Conservation (phyloP, 2,888 invertebrate species). For the Nomada lathburiana region DNA sequence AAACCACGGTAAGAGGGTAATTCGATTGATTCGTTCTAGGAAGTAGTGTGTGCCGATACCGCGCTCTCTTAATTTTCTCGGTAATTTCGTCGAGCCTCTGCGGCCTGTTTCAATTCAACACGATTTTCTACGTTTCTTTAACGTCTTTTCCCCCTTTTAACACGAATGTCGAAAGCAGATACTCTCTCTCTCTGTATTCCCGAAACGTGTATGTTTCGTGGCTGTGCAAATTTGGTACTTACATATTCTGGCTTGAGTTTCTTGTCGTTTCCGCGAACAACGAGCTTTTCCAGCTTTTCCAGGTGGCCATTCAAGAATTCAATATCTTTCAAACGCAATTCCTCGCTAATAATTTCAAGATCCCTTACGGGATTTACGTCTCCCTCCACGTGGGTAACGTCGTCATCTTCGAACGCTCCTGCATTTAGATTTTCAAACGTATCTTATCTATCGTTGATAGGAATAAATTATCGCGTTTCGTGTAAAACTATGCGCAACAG, state of each 20-base stretch:
- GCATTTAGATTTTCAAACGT: conserved; percentile 43
- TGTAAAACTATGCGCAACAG: not conserved
- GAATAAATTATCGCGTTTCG: too few species aligned
- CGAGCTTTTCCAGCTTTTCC: conserved; percentile 94
- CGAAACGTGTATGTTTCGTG: too few species aligned
- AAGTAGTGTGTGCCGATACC: conserved; percentile 72
- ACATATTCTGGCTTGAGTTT: conserved; percentile 98
- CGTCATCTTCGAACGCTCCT: conserved; percentile 99
- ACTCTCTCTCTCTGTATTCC: not conserved
- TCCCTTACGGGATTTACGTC: conserved; percentile 99
- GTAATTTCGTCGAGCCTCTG: conserved; percentile 72
- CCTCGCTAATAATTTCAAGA: conserved; percentile 97
- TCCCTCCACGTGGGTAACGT: conserved; percentile 99
- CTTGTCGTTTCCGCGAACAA: conserved; percentile 95
- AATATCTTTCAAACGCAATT: conserved; percentile 96
- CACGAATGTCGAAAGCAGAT: not conserved
- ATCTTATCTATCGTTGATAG: too few species aligned
- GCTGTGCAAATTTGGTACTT: conserved; percentile 82
- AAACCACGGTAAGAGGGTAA: conserved; percentile 72
- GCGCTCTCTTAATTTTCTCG: conserved; percentile 76
- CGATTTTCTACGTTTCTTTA: conserved; percentile 18
- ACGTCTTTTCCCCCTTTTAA: not conserved
- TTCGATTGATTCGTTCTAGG: conserved; percentile 79
- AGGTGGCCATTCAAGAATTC: conserved; percentile 93
- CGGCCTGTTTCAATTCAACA: conserved; percentile 57